Evolutionary conservation across 1,140 invertebrate genomes (phyloP), one percentile per base, ranked within the genome.

Genomic region (Radopholus similis): DNA sequence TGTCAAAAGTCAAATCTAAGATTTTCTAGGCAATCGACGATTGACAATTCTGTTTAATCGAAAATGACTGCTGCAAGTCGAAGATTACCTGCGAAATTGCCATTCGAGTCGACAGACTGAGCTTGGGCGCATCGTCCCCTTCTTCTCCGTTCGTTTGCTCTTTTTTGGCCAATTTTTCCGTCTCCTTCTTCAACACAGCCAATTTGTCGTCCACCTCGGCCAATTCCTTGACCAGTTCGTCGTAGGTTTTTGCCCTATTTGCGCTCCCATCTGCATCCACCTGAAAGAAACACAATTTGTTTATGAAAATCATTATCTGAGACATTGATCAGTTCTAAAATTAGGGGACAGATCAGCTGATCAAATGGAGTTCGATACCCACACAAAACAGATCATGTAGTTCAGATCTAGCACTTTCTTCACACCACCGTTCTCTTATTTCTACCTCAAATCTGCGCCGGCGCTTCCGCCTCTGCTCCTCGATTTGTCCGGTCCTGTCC

Each of bases 401-500:
- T n/a, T n/a, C n/a, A n/a, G n/a, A n/a, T n/a, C n/a, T n/a, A n/a
- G n/a, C n/a, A n/a, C n/a, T n/a, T n/a, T n/a, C n/a, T n/a, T n/a
- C n/a, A n/a, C n/a, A n/a, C n/a, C n/a, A n/a, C n/a, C n/a, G n/a
- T n/a, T n/a, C n/a, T n/a, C n/a, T 4, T 47, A 47, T 47, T 5
- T 47, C 23, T 47, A 77, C 77, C 42, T 89, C 86, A 74, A 87
- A 86, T 72, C 86, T 76, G 84, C 87, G 85, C 88, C 91, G 92
- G 75, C 92, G 85, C 66, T 87, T 86, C 72, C 89, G 85, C 15
- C 94, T 85, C 83, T 96, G 96, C 67, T 88, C 88, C 81, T 95
- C 92, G 34, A 97, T 88, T 55, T 89, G 88, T 6, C 95, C 95
- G 9, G 95, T 97, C 75, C 95, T 85, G 83, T 98, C 95, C 56